Conservation (phyloP, 2,888 invertebrate species). For the Harmothoe impar region DNA sequence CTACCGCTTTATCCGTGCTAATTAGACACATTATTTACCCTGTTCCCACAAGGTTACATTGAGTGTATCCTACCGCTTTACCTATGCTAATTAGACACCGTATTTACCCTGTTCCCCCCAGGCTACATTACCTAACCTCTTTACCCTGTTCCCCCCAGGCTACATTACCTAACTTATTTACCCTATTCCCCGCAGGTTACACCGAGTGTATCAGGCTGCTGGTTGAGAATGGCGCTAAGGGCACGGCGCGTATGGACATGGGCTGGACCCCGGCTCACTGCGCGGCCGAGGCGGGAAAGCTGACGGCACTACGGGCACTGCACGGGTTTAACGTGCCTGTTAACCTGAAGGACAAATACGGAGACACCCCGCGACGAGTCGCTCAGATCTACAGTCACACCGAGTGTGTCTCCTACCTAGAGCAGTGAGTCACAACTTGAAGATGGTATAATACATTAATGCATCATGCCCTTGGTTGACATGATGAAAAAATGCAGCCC, state of each 20-base stretch:
- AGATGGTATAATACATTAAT: no score
- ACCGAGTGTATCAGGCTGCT: conserved; percentile 79
- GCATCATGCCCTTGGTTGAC: no score
- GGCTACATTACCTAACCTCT: no score
- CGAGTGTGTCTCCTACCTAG: conserved; percentile 78
- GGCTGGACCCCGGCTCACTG: conserved; percentile 82
- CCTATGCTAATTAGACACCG: no score
- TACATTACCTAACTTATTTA: no score
- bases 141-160: no score
- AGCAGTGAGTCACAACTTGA: conserved; percentile 73
- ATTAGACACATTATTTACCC: no score
- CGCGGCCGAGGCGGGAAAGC: conserved; percentile 80
- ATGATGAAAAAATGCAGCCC: no score
- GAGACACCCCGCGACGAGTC: conserved; percentile 77
- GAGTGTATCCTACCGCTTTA: no score
- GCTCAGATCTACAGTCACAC: conserved; percentile 79
- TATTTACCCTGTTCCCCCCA: no score
- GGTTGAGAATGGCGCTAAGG: conserved; percentile 79
- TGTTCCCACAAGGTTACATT: no score
- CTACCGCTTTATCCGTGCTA: no score
- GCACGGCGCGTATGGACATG: conserved; percentile 74
- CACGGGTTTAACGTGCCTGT: conserved; percentile 76
- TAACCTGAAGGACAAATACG: conserved; percentile 77
- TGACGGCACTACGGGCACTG: conserved; percentile 77
- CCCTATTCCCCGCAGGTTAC: conserved; percentile 73